Evolutionary conservation across 37 sponge, comb jelly and placozoan genomes (phyloP).

Genomic region (Beroe ovata): DNA sequence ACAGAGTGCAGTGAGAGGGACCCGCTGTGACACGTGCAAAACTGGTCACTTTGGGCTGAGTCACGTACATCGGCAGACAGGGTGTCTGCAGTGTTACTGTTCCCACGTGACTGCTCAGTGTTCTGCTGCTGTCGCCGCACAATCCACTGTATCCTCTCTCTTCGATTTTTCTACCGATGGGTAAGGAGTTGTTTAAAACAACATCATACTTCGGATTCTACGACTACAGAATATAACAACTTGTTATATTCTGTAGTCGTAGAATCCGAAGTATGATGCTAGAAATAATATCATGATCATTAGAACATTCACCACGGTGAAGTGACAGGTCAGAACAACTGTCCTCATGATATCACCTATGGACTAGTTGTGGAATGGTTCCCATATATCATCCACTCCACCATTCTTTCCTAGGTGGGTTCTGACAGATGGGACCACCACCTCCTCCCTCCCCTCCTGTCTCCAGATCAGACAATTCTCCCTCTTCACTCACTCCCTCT

Average conservation of each 20-base stretch:
- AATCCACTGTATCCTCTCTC: slow-evolving; percentile 32
- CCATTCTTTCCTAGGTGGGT: neutral
- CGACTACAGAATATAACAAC: neutral
- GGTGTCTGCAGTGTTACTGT: slow-evolving; percentile 34
- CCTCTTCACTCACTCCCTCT: neutral
- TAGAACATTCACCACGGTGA: too few species aligned
- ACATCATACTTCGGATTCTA: neutral
- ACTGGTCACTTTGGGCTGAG: neutral
- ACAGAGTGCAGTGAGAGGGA: neutral
- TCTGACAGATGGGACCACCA: slow-evolving; percentile 2
- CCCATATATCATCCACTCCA: too few species aligned
- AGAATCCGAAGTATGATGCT: neutral
- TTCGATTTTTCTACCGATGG: slow-evolving; percentile 27
- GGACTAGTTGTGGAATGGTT: too few species aligned
- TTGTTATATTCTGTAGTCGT: neutral
- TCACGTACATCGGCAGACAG: slow-evolving; percentile 22
- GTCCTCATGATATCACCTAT: too few species aligned
- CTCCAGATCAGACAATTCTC: slow-evolving; percentile 3
- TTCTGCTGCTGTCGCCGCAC: neutral
- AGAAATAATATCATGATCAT: too few species aligned
- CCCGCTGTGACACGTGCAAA: slow-evolving; percentile 5
- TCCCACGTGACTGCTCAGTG: slow-evolving; percentile 32
- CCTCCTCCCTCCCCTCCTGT: neutral
- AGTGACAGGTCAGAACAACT: too few species aligned
- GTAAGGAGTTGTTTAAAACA: neutral